Evolutionary conservation across 2,888 invertebrate species (phyloP), one percentile per base, ranked within the genome.

Genomic region (Rhingia campestris): DNA sequence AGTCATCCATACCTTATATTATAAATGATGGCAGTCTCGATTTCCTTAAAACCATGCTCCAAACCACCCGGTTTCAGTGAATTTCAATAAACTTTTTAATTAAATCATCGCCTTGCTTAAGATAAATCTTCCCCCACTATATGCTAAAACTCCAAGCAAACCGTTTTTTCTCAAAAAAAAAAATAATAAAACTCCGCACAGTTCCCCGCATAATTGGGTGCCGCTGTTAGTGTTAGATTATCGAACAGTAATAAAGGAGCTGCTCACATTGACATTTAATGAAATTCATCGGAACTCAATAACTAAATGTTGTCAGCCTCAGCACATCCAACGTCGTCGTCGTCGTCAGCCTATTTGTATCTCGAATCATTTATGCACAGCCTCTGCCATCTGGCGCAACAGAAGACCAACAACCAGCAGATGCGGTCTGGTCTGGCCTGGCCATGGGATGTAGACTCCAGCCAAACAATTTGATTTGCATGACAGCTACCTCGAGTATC

Each of bases 381-480:
- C 58, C 41, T 35, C 30, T 33, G 61, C 63, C 70, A 72, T 76
- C 81, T 76, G 64, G 70, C 70, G 51, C 45, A 75, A 22, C 22
- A 75, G 75, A 76, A 53, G 35, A 45, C 32, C 51, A 47, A 43
- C 79, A 77, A 58, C 49, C 12, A 41, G 49, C 61, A 49, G 67
- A 74, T 73, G 49, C 35, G 53, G 35, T 9, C 39, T 4, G 53
- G 35, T 9, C 39, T 4, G 37, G 32, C 37, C 37, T 41, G 12
- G 12, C 47, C 9, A 51, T 12, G 51, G 30, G 39, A 63, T 32
- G 54, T 63, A 54, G 47, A 32, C 53, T 45, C 56, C 10, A 61
- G 41, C 58, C 30, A 75, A 63, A 53, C 59, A 47, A 66, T 72
- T 69, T 79, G 77, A 82, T 82, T 79, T 82, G 82, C 82, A 79